These are phyloP conservation scores for Aproaerema taeniolella DNA, from an alignment of 2,888 invertebrate genomes.

Conservation along the genomic window DNA sequence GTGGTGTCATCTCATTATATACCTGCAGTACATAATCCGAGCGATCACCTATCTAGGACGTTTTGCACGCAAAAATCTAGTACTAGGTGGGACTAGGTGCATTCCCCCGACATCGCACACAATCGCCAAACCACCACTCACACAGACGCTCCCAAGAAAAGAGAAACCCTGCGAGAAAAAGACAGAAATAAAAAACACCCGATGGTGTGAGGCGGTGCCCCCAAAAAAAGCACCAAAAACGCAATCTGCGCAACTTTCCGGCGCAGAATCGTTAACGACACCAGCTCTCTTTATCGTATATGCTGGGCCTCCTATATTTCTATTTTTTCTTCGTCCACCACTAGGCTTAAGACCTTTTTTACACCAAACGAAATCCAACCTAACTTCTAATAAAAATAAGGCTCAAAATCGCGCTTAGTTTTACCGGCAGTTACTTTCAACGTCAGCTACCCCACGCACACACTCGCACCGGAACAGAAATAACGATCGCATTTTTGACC, in stretches of 20 bases:
- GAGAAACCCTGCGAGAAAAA: constrained; percentile 69
- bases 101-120: constrained; percentile 46
- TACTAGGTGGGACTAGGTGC: constrained; percentile 70
- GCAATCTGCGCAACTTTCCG: constrained; percentile 78
- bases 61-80: constrained; percentile 74
- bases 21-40: constrained; percentile 39
- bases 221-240: constrained; percentile 79
- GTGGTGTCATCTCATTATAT: constrained; percentile 71
- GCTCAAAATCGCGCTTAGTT: constrained; percentile 24
- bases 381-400: constrained; percentile 14
- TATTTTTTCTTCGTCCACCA: constrained; percentile 71
- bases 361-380: constrained; percentile 25
- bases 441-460: constrained; percentile 61
- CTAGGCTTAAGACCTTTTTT: constrained; percentile 65
- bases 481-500: constrained; percentile 79
- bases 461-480: constrained; percentile 75
- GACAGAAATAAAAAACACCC: constrained; percentile 73
- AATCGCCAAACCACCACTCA: constrained; percentile 27
- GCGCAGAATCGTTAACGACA: constrained; percentile 79
- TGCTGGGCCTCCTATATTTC: constrained; percentile 76
- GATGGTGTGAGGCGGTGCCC: constrained; percentile 73
- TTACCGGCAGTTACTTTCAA: constrained; percentile 46
- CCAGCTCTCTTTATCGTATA: constrained; percentile 76
- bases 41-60: constrained; percentile 67
- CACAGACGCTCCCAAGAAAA: constrained; percentile 42